phyloP scores from a whole-genome alignment of 2,888 invertebrate genomes.

The Neoitamus cyanurus region DNA sequence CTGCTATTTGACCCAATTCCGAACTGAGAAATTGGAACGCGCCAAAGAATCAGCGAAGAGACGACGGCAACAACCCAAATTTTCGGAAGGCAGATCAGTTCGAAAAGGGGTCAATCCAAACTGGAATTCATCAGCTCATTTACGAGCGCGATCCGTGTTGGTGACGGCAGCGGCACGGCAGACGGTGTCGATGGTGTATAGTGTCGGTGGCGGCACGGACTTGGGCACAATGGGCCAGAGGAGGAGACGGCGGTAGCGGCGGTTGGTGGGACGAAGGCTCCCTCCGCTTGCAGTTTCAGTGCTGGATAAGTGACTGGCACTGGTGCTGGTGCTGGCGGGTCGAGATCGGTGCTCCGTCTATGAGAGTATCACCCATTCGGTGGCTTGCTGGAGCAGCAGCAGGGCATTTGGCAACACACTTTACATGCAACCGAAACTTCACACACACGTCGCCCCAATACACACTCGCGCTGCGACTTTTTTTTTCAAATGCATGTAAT shows the following conservation, averaged over 20 bases:
- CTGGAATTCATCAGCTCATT: slow-evolving; percentile 40
- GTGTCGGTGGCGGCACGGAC: not conserved
- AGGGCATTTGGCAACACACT: slow-evolving; percentile 43
- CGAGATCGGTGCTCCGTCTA: slow-evolving; percentile 1
- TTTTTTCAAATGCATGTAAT: slow-evolving; percentile 63
- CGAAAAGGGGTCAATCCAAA: slow-evolving; percentile 39
- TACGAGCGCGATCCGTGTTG: not conserved
- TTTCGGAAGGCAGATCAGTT: slow-evolving; percentile 37
- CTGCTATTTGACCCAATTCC: slow-evolving; percentile 49
- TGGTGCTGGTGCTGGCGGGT: not conserved
- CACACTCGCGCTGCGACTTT: slow-evolving; percentile 54
- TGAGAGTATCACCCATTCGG: slow-evolving; percentile 7
- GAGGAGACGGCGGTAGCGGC: not conserved
- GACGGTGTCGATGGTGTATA: not conserved
- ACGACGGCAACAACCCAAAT: slow-evolving; percentile 1
- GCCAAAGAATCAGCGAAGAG: slow-evolving; percentile 7
- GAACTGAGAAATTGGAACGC: slow-evolving; percentile 28
- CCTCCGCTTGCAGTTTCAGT: not conserved
- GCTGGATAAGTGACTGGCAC: slow-evolving; percentile 24
- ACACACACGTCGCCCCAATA: slow-evolving; percentile 15
- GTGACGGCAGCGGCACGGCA: not conserved
- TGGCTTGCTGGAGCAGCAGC: slow-evolving; percentile 12
- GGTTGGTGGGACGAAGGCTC: not conserved
- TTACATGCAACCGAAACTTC: not conserved
- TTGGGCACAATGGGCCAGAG: not conserved